phyloP scores from a whole-genome alignment of 2,113 vertebrate genomes.

The Erythrolamprus reginae region DNA sequence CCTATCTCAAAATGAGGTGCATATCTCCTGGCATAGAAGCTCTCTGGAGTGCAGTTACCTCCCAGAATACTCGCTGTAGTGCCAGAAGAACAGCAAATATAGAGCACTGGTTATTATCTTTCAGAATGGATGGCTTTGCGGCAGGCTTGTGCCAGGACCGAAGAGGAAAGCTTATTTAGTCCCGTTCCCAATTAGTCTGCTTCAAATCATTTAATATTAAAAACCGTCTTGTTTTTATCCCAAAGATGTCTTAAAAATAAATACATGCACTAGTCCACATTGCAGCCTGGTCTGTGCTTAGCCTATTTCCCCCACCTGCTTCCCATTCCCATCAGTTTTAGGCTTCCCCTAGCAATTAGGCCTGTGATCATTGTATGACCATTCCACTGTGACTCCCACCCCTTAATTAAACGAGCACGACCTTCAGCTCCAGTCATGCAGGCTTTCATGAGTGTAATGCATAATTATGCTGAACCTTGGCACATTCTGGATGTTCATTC shows the following conservation, averaged over 20 bases:
- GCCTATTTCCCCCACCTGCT: background rate
- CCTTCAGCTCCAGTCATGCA: background rate
- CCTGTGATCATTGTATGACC: background rate
- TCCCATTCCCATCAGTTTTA: background rate
- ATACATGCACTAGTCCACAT: background rate
- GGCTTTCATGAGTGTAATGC: conserved; percentile 3
- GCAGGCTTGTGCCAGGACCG: conserved; percentile 21
- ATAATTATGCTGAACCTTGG: conserved; percentile 16
- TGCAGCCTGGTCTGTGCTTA: background rate
- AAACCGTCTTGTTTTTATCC: conserved; percentile 32
- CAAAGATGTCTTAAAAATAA: conserved; percentile 28
- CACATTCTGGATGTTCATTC: background rate
- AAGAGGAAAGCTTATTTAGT: conserved; percentile 20
- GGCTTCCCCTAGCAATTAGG: conserved; percentile 6
- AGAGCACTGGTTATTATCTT: background rate
- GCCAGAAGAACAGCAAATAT: conserved; percentile 19
- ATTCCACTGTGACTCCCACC: background rate
- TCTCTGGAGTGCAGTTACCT: conserved; percentile 27
- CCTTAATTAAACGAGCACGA: conserved; percentile 19
- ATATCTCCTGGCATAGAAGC: background rate
- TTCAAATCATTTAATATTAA: conserved; percentile 36
- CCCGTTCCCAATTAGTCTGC: conserved; percentile 30
- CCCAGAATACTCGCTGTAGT: conserved; percentile 12
- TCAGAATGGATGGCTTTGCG: conserved; percentile 32
- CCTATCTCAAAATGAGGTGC: background rate